Evolutionary conservation across 1,140 invertebrate genomes (phyloP), one percentile per base, ranked within the genome.

Genomic region (Parasteatoda tepidariorum): DNA sequence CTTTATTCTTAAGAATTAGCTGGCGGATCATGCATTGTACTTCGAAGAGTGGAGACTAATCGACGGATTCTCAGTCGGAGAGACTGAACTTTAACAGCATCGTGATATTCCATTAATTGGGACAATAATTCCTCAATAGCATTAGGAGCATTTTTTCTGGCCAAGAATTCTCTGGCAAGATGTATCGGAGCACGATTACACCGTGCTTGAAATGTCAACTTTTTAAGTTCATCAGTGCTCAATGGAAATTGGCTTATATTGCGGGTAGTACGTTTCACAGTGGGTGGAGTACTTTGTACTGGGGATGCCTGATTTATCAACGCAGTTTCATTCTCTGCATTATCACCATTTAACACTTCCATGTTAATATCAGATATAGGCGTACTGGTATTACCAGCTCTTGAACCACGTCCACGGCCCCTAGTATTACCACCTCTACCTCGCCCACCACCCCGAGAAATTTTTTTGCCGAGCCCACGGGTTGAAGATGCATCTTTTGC

Each of bases 241-340:
- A 75, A 41, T 28, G 73, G 73, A 41, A 28, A 75, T n/a, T 75
- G 73, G 22, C 55, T 5, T 5, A 75, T n/a, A 18, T 48, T 48
- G 9, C 4, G 18, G 26, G 9, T 13, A 1, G 2, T 33, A 33
- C 4, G 33, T 38, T 9, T 61, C 70, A 22, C 41, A 28, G 30
- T 2, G 3, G 26, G 11, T 2, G 9, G 9, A 13, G 1, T 48
- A 18, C 18, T 48, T 13, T 9, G 18, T 13, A 48, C 18, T 48
- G 38, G 38, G 18, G 38, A 48, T 2, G 38, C 9, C 38, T 48
- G 38, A 48, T 48, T 18, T 13, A 48, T 4, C 1, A 18, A 18
- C 0, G 1, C 18, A 48, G 38, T 11, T 48, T 38, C 34, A 24
- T 13, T 26, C 26, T 68, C 18, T 24, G 6, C 1, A 2, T 4